Conservation (phyloP, 2,113 vertebrate species). For the Ranitomeya variabilis region DNA sequence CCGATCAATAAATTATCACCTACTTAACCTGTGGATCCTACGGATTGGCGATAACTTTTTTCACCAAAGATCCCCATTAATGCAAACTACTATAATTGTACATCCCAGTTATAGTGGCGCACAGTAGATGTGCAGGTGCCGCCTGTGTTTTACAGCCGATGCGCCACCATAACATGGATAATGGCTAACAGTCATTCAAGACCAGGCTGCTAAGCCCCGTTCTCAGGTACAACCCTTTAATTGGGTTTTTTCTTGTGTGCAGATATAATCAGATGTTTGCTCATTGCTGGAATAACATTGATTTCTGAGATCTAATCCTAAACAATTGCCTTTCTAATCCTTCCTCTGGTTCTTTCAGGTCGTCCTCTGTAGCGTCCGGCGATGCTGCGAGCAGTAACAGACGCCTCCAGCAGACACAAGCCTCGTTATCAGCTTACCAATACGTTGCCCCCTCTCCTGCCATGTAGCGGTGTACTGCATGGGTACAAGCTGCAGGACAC, state of each 20-base stretch:
- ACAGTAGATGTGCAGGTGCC: too few relatives aligned
- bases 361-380: constrained; percentile 62
- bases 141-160: too few relatives aligned
- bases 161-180: too few relatives aligned
- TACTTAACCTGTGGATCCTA: too few relatives aligned
- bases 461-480: background rate
- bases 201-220: too few relatives aligned
- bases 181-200: too few relatives aligned
- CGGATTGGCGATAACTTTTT: too few relatives aligned
- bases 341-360: constrained; percentile 66
- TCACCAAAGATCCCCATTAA: too few relatives aligned
- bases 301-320: background rate
- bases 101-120: too few relatives aligned
- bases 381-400: constrained; percentile 67
- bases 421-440: background rate
- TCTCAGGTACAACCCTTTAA: too few relatives aligned
- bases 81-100: too few relatives aligned
- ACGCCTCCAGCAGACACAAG: constrained; percentile 77
- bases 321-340: background rate
- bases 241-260: background rate
- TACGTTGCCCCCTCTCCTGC: background rate
- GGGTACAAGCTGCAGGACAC: background rate
- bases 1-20: too few relatives aligned
- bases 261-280: background rate
- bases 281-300: background rate